Base-by-base conservation (phyloP, 2,797 vertebrate genomes). In the Carapus acus region DNA sequence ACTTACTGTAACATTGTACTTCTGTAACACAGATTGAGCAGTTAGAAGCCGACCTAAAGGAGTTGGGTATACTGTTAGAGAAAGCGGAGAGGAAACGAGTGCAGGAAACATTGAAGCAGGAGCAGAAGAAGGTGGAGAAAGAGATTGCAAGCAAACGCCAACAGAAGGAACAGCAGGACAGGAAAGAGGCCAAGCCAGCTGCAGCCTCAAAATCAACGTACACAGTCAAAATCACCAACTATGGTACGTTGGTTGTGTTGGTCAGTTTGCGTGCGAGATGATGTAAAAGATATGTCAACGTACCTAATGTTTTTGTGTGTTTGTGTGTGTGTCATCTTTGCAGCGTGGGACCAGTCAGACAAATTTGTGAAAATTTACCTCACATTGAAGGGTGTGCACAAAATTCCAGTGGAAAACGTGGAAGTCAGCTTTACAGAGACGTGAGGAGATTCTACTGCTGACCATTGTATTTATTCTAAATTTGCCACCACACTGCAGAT, bases 341-440 rank as follows among this genome's bases (percentile, higher is more conserved):
- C 74, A 98, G 94, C 91, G n/a, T 98, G 96, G 96, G 96, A 98
- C 84, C 94, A 98, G 69, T 98, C 96, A 1, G 96, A 97, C 38
- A 96, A 96, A 54, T 97, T 93, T 85, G 89, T 98, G 74, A 98
- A 97, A 85, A 94, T 98, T 62, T 98, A 98, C 66, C 85, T 97
- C 45, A 93, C 93, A 18, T 74, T 98, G 75, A 91, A 85, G 73
- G 91, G 91, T 63, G 92, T 96, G 34, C 94, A 98, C 62, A 89
- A 90, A 64, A 88, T 95, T 62, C 84, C 92, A 34, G 37, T 85
- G 63, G 94, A 96, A 68, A 94, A 93, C 3, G 91, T 98, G 47
- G 88, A 92, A 53, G 88, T 91, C 71, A 87, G 70, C 54, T 97
- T 98, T 69, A 92, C 88, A 70, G 94, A 98, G 55, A 88, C 91